Evolutionary conservation across 2,113 vertebrate genomes (phyloP), one percentile per base, ranked within the genome.

Genomic region (Colossoma macropomum): DNA sequence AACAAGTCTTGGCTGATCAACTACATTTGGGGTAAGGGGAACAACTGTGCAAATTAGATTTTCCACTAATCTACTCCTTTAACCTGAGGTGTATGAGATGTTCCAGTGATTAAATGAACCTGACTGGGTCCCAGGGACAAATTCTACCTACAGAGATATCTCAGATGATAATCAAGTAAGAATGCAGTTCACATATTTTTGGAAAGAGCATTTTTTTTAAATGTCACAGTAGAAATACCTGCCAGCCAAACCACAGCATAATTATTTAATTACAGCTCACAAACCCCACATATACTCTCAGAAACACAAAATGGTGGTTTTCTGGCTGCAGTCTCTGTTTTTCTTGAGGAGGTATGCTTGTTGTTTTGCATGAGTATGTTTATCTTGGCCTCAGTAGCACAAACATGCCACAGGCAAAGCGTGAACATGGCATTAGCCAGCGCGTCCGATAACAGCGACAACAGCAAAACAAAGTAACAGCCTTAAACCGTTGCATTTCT

Each of bases 331-430:
- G 28, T 34, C 5, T 34, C 15, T 4, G 1, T 32, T 38, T 34
- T 38, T 38, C 66, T 66, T 17, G 28, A 19, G 63, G 32, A 38
- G 23, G 65, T 69, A 32, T 38, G 54, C 32, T n/a, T 45, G 59
- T 45, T 27, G 52, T 75, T 30, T 30, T 19, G 75, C 30, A 27
- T 17, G 32, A 28, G 23, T 54, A 23, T 66, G 45, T 79, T 65
- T 78, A 63, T 48, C 59, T 65, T 65, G 76, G 76, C 76, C 25
- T 78, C 41, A 48, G 76, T 38, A 30, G 28, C 38, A 45, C 38
- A 78, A 78, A 66, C 28, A 78, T 10, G 12, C 66, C 41, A 5
- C 32, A 9, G 76, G 76, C 76, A 63, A 65, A 45, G 60, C 45
- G 9, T 65, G 59, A 73, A 50, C 34, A 56, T 79, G 34, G 41